These are phyloP conservation scores for Garrulus glandarius DNA, from an alignment of 2,797 vertebrate genomes.

Conservation along the genomic window DNA sequence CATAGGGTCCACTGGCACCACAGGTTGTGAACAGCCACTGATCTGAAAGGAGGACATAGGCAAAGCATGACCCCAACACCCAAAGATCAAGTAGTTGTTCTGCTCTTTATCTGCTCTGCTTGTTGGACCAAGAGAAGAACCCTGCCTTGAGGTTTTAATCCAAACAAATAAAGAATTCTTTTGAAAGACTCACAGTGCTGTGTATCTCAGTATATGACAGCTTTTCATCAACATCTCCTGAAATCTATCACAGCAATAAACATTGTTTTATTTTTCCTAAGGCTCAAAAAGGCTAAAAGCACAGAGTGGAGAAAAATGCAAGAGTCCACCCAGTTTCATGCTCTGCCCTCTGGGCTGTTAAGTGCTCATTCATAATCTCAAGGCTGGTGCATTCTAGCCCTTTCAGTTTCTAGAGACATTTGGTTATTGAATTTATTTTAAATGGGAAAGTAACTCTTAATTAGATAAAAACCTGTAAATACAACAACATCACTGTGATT, in stretches of 20 bases:
- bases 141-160: neutral
- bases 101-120: neutral
- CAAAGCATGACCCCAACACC: neutral
- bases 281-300: neutral
- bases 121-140: neutral
- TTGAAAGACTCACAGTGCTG: neutral
- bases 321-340: neutral
- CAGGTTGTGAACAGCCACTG: slow-evolving; percentile 93
- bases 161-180: neutral
- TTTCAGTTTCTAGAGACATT: neutral
- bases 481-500: neutral
- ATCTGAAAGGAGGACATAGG: slow-evolving; percentile 56
- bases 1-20: slow-evolving; percentile 89
- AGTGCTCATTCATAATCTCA: neutral
- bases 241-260: neutral
- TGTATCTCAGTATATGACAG: neutral
- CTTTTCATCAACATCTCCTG: neutral
- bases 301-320: neutral
- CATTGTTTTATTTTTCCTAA: neutral
- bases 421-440: neutral
- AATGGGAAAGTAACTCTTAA: neutral
- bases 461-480: neutral
- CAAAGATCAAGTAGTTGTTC: neutral
- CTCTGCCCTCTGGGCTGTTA: neutral
- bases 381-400: neutral